Evolutionary conservation across 2,888 invertebrate species (phyloP), one percentile per base, ranked within the genome.

Genomic region (Synanthedon tipuliformis): DNA sequence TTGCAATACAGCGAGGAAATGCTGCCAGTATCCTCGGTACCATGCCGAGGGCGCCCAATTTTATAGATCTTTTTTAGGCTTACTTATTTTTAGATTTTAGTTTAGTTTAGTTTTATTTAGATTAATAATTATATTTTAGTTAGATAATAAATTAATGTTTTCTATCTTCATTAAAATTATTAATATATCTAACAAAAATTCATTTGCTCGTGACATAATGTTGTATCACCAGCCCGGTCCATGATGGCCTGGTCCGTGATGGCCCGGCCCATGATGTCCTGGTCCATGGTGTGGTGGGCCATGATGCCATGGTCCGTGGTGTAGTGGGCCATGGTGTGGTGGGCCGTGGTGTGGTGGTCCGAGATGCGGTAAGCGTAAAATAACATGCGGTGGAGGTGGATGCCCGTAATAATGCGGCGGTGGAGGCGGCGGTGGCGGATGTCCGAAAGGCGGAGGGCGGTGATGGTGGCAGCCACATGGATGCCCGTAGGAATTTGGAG

Each of bases 211-310:
- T 34, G 10, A 34, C 27, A 8, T 3, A 34, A 34, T 34, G 27
- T 27, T 27, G 27, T 8, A 50, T 50, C 49, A 50, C 40, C 54
- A 48, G 4, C 54, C 50, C 50, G 48, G 48, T n/a, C 51, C 51
- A 7, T 48, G 45, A 12, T 48, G 54, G 41, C 50, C 50, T 10
- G 40, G 50, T 12, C 52, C 52, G 8, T 53, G 53, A n/a, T 51
- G 55, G 0, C 50, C 50, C 11, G 53, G 50, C 8, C 56, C 54
- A 11, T 51, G 52, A 15, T 54, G 54, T 23, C 11, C 50, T 11
- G 51, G 53, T 18, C 40, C 51, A 12, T 51, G 53, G 18, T 50
- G 53, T 7, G 5, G 5, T 52, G 52, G 18, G 7, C 51, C 54
- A 12, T 51, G 51, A 50, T 48, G 54, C 11, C 8, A 27, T 3